Conservation (phyloP, 2,888 invertebrate genomes). For the Ramazzottius varieornatus region DNA sequence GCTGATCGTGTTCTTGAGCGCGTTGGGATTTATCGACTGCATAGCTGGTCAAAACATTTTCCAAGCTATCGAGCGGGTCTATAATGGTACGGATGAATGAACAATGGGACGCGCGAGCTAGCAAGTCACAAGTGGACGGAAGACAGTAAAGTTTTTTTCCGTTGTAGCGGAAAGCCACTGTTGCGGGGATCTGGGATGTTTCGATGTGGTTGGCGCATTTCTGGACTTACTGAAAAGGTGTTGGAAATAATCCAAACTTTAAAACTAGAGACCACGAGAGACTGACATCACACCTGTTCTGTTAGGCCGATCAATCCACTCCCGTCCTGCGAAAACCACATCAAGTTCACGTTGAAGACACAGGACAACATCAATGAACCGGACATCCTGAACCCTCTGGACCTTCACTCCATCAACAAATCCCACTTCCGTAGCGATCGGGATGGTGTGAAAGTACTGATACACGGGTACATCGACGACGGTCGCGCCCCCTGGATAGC, state of each 20-base stretch:
- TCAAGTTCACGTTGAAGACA: background rate
- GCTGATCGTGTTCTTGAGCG: too few species aligned
- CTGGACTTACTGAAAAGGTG: background rate
- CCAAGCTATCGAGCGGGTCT: too few species aligned
- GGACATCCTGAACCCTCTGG: background rate
- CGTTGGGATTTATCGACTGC: too few species aligned
- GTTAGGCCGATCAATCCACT: background rate
- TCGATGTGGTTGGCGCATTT: background rate
- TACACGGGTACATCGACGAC: background rate
- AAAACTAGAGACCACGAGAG: too few species aligned
- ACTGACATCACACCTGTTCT: too few species aligned
- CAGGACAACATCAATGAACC: background rate
- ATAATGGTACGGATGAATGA: too few species aligned
- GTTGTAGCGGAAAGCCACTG: background rate
- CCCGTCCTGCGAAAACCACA: background rate
- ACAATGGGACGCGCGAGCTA: too few species aligned
- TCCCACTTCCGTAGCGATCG: background rate
- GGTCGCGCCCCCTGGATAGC: background rate
- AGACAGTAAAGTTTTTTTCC: background rate
- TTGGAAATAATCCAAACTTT: background rate
- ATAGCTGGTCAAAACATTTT: too few species aligned
- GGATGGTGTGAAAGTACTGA: background rate
- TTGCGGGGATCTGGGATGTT: background rate
- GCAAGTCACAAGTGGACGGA: too few species aligned
- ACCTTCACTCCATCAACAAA: background rate